These are phyloP conservation scores for Malthinus seriepunctatus DNA, from an alignment of 2,888 invertebrate species.

Conservation along the genomic window DNA sequence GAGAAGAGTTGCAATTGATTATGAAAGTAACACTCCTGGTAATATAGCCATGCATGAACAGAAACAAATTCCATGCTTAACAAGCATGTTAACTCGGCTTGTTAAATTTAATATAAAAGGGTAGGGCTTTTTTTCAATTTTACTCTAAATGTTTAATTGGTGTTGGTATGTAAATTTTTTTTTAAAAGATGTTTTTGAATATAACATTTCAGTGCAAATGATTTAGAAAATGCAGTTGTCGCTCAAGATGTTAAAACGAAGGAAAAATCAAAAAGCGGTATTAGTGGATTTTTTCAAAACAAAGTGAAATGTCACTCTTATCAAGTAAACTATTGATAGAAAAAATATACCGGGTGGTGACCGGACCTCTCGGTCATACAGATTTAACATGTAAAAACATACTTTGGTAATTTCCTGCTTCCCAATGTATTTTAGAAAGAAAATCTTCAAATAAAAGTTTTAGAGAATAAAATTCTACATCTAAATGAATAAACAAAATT, in stretches of 20 bases:
- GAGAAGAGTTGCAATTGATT: constrained; percentile 86
- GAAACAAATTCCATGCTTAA: constrained; percentile 92
- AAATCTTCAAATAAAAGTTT: no score
- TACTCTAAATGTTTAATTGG: background rate
- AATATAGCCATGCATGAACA: constrained; percentile 81
- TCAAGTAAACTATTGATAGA: no score
- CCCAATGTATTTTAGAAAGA: no score
- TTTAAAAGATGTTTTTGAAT: background rate
- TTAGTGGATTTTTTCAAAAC: background rate
- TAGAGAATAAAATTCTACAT: no score
- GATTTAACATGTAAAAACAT: no score
- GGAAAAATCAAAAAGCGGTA: background rate
- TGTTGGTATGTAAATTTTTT: background rate
- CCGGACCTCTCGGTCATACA: no score
- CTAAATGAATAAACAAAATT: no score
- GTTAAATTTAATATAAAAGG: constrained; percentile 63
- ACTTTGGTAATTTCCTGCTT: no score
- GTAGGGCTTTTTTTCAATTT: constrained; percentile 1
- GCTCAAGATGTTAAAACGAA: background rate
- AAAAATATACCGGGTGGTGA: no score
- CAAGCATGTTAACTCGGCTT: constrained; percentile 86
- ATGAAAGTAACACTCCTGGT: constrained; percentile 85
- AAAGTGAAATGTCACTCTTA: no score
- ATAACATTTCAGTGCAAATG: background rate
- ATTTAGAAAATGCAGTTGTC: constrained; percentile 2